These are phyloP conservation scores for Ophion costatus DNA, from an alignment of 2,888 invertebrate species.

Conservation along the genomic window DNA sequence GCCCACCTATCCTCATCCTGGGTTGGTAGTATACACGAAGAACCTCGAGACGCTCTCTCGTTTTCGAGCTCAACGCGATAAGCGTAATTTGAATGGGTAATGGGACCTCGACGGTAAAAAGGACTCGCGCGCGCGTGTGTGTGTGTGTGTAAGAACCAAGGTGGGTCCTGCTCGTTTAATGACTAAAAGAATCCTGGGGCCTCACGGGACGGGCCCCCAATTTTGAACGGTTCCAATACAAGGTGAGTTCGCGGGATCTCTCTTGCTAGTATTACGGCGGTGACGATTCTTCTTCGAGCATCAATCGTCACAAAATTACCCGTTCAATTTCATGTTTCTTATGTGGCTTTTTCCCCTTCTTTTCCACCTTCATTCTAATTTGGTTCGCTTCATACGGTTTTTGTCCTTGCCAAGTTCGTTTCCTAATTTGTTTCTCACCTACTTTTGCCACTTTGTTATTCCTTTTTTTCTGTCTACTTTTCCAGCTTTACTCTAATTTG, in stretches of 20 bases:
- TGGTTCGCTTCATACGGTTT: too few relatives aligned
- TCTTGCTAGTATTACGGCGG: constrained; percentile 41
- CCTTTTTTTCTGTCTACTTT: too few relatives aligned
- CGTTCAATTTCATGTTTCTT: too few relatives aligned
- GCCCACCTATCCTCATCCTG: constrained; percentile 68
- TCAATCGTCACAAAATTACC: background rate
- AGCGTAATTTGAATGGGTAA: constrained; percentile 80
- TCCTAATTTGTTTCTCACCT: too few relatives aligned
- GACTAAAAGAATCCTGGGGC: constrained; percentile 56
- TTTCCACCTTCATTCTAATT: too few relatives aligned
- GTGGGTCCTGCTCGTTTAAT: constrained; percentile 62
- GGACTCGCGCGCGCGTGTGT: constrained; percentile 12
- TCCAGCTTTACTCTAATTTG: too few relatives aligned
- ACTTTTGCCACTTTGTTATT: too few relatives aligned
- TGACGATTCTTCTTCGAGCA: constrained; percentile 20
- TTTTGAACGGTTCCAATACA: constrained; percentile 58
- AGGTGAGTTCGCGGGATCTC: constrained; percentile 44
- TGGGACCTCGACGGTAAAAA: constrained; percentile 73
- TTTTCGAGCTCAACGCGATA: constrained; percentile 74
- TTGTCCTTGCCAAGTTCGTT: too few relatives aligned
- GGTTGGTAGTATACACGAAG: constrained; percentile 25
- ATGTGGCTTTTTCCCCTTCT: too few relatives aligned
- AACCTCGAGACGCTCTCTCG: constrained; percentile 36
- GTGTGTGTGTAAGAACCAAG: constrained; percentile 21
- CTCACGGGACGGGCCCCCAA: constrained; percentile 50